Evolutionary conservation across 2,113 vertebrate genomes (phyloP), one percentile per base, ranked within the genome.

Genomic region (Laterallus jamaicensis): DNA sequence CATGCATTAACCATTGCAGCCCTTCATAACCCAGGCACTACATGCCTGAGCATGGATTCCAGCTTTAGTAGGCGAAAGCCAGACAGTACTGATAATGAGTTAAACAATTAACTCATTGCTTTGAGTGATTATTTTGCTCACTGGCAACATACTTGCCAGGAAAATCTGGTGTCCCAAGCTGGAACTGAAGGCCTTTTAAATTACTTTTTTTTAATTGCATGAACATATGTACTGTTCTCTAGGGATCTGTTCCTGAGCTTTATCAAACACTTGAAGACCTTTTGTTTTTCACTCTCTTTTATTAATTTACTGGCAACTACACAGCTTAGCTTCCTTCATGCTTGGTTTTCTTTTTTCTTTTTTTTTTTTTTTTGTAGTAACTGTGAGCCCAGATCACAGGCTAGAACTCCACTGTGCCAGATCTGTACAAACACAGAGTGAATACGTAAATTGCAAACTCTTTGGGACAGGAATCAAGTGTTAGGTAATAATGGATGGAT

Each of bases 181-280:
- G 66, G 68, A 86, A 82, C 1, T 16, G 15, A 80, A 92, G 11
- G 14, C 3, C 3, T 42, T 63, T 35, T 26, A 20, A 60, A 18
- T 4, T 47, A 47, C 39, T 39, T 49, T 49, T 10, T 49, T 49
- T 49, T 24, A 52, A 52, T 49, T 63, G 11, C 11, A 62, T 74
- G 26, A 67, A 55, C 5, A 24, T 66, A 15, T 0, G 0, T 22
- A 50, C 5, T 62, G 12, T 12, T 82, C 20, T 60, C 29, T 32
- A 74, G 15, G 19, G 82, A 77, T 47, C 42, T 44, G 17, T 81
- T 82, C 31, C 59, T 75, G 29, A 31, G 20, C 64, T 92, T 69
- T 81, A 54, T 29, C 76, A 52, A 73, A 79, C 12, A 47, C 32
- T 73, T 74, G 8, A 39, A 29, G 19, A 26, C 8, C 3, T 54